These are phyloP conservation scores for Stegastes partitus DNA, from an alignment of 2,113 vertebrate species.

Conservation along the genomic window DNA sequence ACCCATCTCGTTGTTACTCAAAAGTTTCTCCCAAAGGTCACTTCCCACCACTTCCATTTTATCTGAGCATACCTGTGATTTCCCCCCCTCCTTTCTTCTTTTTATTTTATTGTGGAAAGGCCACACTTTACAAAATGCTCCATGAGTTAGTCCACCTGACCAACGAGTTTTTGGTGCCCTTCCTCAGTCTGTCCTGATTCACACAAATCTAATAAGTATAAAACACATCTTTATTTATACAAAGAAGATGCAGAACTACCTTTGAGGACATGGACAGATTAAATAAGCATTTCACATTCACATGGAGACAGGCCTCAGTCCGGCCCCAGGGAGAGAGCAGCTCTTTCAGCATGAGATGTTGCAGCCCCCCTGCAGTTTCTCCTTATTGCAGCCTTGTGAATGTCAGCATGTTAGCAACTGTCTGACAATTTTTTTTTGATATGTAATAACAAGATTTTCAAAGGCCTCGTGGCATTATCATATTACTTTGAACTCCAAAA, in stretches of 20 bases:
- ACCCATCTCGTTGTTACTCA: slow-evolving; percentile 25
- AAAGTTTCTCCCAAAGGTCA: slow-evolving; percentile 39
- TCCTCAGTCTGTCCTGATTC: slow-evolving; percentile 5
- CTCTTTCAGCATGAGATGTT: slow-evolving; percentile 56
- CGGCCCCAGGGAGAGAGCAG: slow-evolving; percentile 44
- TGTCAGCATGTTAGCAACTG: slow-evolving; percentile 69
- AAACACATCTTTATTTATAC: slow-evolving; percentile 24
- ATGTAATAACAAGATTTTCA: slow-evolving; percentile 58
- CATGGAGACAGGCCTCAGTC: slow-evolving; percentile 43
- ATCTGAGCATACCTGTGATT: not conserved
- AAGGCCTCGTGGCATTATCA: slow-evolving; percentile 58
- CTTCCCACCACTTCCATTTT: slow-evolving; percentile 13
- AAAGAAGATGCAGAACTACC: slow-evolving; percentile 12
- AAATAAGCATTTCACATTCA: slow-evolving; percentile 51
- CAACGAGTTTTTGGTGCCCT: not conserved
- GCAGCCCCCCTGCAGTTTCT: slow-evolving; percentile 58
- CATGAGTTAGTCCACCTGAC: not conserved
- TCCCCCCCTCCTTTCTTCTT: not conserved
- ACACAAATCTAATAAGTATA: not conserved
- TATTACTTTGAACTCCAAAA: slow-evolving; percentile 62
- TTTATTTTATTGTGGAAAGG: not conserved
- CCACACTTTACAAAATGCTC: not conserved
- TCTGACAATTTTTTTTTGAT: slow-evolving; percentile 61
- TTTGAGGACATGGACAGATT: slow-evolving; percentile 38
- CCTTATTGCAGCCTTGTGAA: slow-evolving; percentile 66